Evolutionary conservation across 2,113 vertebrate species (phyloP), one percentile per base, ranked within the genome.

Genomic region (Percopsis transmontana): DNA sequence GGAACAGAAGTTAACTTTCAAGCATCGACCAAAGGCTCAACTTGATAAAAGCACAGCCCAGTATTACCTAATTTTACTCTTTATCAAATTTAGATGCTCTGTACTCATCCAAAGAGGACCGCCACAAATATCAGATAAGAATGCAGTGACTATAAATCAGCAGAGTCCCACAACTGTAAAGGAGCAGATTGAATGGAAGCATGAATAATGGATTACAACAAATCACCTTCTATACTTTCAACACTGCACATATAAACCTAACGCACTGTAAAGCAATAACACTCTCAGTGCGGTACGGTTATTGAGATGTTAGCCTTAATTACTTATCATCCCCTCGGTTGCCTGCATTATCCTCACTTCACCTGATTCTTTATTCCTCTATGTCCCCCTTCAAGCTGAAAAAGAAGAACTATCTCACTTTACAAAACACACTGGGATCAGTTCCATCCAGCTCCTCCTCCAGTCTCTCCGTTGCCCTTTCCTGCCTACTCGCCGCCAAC

Each of bases 341-440:
- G 16, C n/a, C 8, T 52, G 23, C 56, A 3, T 44, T 58, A 21
- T 38, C 2, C 2, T 24, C 60, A 58, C 42, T 39, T 55, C 7
- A 18, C 20, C 59, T 68, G 2, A 14, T 24, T 70, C 38, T n/a
- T 14, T 24, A 12, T 47, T 19, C 15, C 50, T 59, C 68, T 59
- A 33, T 9, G n/a, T 68, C 38, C 40, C 42, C 20, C 51, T n/a
- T 16, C 44, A 47, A 33, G 66, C 67, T 72, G 63, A 71, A 76
- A 76, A 72, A 33, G 15, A 73, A 58, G 64, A 66, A 62, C 67
- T 58, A 48, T 52, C 73, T 85, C 66, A 42, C 51, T 40, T 85
- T 70, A 81, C 75, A 69, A 68, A 81, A 80, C 65, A 78, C 50
- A 65, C 58, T 33, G 27, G 27, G 8, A 33, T 33, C 27, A 33